Evolutionary conservation across 2,888 invertebrate species (phyloP), one percentile per base, ranked within the genome.

Genomic region (Abscondita cerata): DNA sequence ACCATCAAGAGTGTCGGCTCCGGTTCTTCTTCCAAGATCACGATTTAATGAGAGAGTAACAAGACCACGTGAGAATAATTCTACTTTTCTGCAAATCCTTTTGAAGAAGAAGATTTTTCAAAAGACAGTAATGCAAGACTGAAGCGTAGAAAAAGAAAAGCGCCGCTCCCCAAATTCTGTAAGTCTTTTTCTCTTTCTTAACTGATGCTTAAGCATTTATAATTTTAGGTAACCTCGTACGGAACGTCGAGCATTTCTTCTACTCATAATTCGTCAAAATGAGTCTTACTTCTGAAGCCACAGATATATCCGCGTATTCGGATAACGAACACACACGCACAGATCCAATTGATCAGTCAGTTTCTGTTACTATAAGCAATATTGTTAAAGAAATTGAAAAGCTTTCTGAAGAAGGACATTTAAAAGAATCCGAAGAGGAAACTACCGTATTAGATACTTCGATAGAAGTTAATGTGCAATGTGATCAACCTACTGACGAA

Each of bases 281-380:
- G 71, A 71, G 71, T 63, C 58, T 71, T n/a, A 68, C 66, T n/a
- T 71, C 71, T 8, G 68, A 60, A 9, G 68, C 67, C 11, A 70
- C 71, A 0, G 69, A 71, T 36, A 52, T 65, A 52, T 68, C 71
- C 20, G 62, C 52, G 48, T 67, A 66, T 36, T 66, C 67, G 1
- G 67, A 68, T 41, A 64, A 56, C 20, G 60, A 60, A 13, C 56
- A 52, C n/a, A 51, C 53, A 33, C 41, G 55, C 2, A 51, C 55
- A 36, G 52, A 66, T 15, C 20, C 31, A 18, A 62, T 66, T 41
- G 52, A 52, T 31, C 52, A 60, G 38, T 62, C 66, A 31, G 63
- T 71, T 11, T 20, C 60, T 11, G 65, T 66, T 38, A 52, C 67
- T 20, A 66, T 71, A 31, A 56, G 66, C 54, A 65, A 65, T 56